Percentiles rank a stretch among this genome's conserved stretches.
These are phyloP conservation scores for Semotilus atromaculatus DNA, from an alignment of 2,797 vertebrate species.

Conservation along the genomic window DNA sequence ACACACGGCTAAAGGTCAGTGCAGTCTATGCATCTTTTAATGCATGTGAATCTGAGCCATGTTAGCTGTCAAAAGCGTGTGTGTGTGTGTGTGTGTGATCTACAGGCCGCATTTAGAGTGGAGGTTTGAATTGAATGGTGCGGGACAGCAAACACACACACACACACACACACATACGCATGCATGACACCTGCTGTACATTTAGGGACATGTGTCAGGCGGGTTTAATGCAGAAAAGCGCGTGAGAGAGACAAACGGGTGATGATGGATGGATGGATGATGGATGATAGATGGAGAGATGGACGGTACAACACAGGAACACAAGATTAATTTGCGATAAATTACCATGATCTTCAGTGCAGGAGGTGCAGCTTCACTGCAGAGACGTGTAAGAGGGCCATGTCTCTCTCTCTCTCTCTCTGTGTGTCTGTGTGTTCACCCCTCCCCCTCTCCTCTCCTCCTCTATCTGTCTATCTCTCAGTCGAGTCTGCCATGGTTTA, in stretches of 20 bases:
- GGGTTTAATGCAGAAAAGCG: constrained; percentile 52
- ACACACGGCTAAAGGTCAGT: not conserved
- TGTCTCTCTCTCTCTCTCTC: constrained; percentile 70
- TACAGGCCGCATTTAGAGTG: constrained; percentile 54
- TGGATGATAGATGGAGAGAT: not conserved
- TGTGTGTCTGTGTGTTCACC: constrained; percentile 65
- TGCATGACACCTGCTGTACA: not conserved
- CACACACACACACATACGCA: constrained; percentile 31
- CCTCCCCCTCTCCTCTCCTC: constrained; percentile 49
- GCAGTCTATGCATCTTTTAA: constrained; percentile 16
- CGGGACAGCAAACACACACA: constrained; percentile 34
- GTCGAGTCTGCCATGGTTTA: constrained; percentile 69
- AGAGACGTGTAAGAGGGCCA: constrained; percentile 79
- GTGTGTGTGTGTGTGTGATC: not conserved
- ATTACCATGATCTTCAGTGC: constrained; percentile 87
- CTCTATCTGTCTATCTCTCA: constrained; percentile 64
- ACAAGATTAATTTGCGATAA: constrained; percentile 74
- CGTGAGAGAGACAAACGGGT: constrained; percentile 50
- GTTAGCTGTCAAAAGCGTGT: not conserved
- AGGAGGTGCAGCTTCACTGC: constrained; percentile 77
- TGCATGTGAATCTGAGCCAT: constrained; percentile 18
- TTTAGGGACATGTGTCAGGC: constrained; percentile 59
- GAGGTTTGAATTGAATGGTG: constrained; percentile 64
- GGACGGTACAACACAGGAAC: constrained; percentile 67
- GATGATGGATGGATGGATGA: constrained; percentile 30